Base-by-base conservation (phyloP, 2,113 vertebrate genomes). In the Neolamprologus caudopunctatus region DNA sequence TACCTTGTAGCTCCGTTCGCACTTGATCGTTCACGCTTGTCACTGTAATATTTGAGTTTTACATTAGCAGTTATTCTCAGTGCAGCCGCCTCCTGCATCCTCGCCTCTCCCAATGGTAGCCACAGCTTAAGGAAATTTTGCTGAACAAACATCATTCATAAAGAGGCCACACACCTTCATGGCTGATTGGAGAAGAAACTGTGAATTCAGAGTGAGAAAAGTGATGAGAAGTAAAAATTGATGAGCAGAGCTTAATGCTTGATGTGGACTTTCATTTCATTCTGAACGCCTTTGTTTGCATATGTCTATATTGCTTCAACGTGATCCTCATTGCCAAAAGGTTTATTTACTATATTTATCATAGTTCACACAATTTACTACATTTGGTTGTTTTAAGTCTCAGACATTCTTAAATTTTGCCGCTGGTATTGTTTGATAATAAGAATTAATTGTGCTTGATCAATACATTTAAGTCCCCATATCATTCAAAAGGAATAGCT, bases 61-160 rank as follows among this genome's bases (percentile, higher is more conserved):
- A 78, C 17, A 51, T 51, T 78, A 33, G 73, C 45, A 31, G 73
- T 51, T 78, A 50, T 31, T 51, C 42, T 78, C 73, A 78, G 26
- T 19, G 24, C 73, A 50, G 45, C 16, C 4, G 9, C 73, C 45
- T 51, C 42, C 24, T 75, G 4, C 24, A 28, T 75, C 71, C 24
- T 31, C 9, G 4, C 16, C 71, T 31, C 42, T 75, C 24, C 42
- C 42, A 75, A 11, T 28, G 42, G 14, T 5, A 21, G 35, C 35
- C 51, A 53, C 53, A 53, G 66, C 83, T 50, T 63, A 61, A 58
- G 83, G 84, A 88, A 90, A 86, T 88, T 84, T 86, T 10, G 50
- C 86, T 84, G 85, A 87, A 55, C 79, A 91, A 93, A 95, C 83
- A 89, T 42, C 58, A 33, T 79, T 87, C 82, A 81, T 53, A 86